Evolutionary conservation across 2,888 invertebrate species (phyloP).

Genomic region (Periphyllus acericola): DNA sequence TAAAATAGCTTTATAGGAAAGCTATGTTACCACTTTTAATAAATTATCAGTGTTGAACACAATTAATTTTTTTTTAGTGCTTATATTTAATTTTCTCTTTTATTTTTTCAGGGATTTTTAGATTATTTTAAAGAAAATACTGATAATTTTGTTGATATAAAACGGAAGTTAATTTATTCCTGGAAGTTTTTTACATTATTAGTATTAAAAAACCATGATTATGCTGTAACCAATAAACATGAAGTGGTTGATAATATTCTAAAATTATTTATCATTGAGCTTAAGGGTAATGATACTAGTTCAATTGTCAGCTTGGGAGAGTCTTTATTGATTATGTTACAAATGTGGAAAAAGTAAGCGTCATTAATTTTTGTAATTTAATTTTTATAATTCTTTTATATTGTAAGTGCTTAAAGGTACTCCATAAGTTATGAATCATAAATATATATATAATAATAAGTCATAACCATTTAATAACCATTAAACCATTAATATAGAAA

Average conservation of each 20-base stretch:
- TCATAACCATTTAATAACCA: no score
- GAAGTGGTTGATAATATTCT: conserved; percentile 41
- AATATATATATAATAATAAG: no score
- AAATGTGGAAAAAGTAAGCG: conserved; percentile 55
- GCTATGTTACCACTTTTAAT: no score
- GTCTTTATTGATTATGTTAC: conserved; percentile 53
- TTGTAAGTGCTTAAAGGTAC: no score
- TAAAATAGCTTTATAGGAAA: no score
- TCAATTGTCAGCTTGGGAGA: conserved; percentile 52
- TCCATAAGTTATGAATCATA: no score
- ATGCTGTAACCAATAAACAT: conserved; percentile 38
- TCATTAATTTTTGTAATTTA: background rate
- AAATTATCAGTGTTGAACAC: no score
- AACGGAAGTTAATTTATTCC: conserved; percentile 52
- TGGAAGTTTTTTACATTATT: conserved; percentile 55
- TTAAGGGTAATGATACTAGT: conserved; percentile 51
- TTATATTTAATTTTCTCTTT: background rate
- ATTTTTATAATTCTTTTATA: background rate
- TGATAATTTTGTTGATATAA: conserved; percentile 29
- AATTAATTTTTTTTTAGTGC: background rate
- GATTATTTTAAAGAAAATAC: conserved; percentile 43
- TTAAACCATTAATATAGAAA: no score
- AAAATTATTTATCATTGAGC: conserved; percentile 52
- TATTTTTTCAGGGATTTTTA: conserved; percentile 56
- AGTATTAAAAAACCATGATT: conserved; percentile 47